Conservation (phyloP, 2,113 vertebrate species). For the Myrmecobius fasciatus region DNA sequence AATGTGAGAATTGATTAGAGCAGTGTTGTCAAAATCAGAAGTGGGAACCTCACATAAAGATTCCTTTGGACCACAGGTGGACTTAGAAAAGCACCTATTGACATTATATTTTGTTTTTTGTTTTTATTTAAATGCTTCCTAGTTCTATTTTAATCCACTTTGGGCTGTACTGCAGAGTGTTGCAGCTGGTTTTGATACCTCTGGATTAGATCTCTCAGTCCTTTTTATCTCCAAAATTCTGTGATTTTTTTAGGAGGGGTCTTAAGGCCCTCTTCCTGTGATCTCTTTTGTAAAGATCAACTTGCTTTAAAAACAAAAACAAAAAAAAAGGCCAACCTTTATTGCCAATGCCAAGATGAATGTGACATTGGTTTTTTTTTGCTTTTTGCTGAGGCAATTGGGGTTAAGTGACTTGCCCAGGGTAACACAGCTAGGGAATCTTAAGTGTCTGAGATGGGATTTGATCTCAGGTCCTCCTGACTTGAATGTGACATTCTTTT, state of each 20-base stretch:
- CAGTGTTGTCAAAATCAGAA: too few species aligned
- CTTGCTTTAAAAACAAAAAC: neutral
- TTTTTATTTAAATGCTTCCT: neutral
- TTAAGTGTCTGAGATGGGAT: too few species aligned
- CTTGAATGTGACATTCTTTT: slow-evolving; percentile 35
- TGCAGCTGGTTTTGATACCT: neutral
- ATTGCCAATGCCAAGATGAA: slow-evolving; percentile 35
- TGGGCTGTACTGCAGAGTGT: neutral
- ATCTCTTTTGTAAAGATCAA: neutral
- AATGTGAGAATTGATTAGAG: too few species aligned
- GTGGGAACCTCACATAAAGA: too few species aligned
- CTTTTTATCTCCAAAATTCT: neutral
- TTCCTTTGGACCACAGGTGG: too few species aligned
- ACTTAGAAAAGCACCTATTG: too few species aligned
- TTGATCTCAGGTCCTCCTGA: too few species aligned
- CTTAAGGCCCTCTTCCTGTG: neutral
- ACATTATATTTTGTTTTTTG: too few species aligned
- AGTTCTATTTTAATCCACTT: neutral
- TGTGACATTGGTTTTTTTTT: too few species aligned
- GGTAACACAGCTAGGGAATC: too few species aligned
- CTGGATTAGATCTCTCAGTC: neutral
- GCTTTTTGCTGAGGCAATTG: too few species aligned
- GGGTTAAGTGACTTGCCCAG: too few species aligned
- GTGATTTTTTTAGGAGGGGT: neutral
- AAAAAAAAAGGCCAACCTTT: neutral